These are phyloP conservation scores for Semaprochilodus insignis DNA, from an alignment of 2,797 vertebrate species.

Conservation along the genomic window DNA sequence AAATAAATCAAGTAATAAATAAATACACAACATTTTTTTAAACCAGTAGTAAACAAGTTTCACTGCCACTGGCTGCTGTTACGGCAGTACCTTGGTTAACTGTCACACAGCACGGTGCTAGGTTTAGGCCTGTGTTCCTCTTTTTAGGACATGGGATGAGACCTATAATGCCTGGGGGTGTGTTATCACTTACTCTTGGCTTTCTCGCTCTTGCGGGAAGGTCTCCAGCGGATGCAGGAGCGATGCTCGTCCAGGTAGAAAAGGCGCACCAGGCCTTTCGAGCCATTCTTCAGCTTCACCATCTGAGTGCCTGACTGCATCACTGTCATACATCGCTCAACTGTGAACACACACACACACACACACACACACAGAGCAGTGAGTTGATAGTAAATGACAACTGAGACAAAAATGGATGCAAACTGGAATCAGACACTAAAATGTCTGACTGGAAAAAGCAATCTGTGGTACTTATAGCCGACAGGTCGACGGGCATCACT, in stretches of 20 bases:
- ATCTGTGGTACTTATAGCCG: slow-evolving; percentile 8
- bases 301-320: slow-evolving; percentile 99
- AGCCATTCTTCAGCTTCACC: slow-evolving; percentile 96
- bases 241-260: slow-evolving; percentile 99
- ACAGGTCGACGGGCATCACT: background rate
- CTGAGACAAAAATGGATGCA: slow-evolving; percentile 10
- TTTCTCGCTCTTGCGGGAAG: slow-evolving; percentile 97
- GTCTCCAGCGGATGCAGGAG: slow-evolving; percentile 96
- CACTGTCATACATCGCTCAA: slow-evolving; percentile 99
- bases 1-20: too few species aligned
- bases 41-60: too few species aligned
- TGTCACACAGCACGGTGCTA: too few species aligned
- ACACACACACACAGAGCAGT: slow-evolving; percentile 25
- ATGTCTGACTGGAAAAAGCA: slow-evolving; percentile 8
- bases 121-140: too few species aligned
- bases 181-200: slow-evolving; percentile 90
- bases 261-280: slow-evolving; percentile 94
- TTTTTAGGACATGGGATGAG: too few species aligned
- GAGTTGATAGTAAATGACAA: slow-evolving; percentile 16
- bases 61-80: too few species aligned
- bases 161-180: background rate
- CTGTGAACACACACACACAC: slow-evolving; percentile 71
- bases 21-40: too few species aligned
- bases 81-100: too few species aligned
- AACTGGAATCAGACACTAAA: slow-evolving; percentile 12